Percentiles rank a stretch among this genome's conserved stretches.
phyloP scores from a whole-genome alignment of 2,113 vertebrate genomes.

The Coptodon bakossiorum region DNA sequence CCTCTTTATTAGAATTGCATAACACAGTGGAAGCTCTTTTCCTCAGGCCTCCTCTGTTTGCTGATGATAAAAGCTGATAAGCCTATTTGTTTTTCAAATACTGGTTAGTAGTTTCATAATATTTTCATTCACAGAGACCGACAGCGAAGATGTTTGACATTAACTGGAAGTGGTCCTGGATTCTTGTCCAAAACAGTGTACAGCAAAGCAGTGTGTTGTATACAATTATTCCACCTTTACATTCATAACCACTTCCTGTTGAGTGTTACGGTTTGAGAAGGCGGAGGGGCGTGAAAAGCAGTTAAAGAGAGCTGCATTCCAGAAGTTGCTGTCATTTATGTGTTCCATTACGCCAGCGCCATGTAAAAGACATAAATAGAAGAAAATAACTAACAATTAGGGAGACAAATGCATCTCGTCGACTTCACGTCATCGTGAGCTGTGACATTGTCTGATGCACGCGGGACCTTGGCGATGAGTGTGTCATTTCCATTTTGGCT shows the following conservation, averaged over 20 bases:
- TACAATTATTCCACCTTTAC: background rate
- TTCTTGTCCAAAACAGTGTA: background rate
- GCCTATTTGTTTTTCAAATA: slow-evolving; percentile 14
- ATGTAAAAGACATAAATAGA: background rate
- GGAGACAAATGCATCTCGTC: background rate
- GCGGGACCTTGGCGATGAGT: accelerated
- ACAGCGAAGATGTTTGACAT: background rate
- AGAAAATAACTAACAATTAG: background rate
- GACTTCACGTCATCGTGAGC: background rate
- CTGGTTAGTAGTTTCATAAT: slow-evolving; percentile 36
- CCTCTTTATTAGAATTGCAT: slow-evolving; percentile 1
- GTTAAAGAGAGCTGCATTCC: slow-evolving; percentile 28
- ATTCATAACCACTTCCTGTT: background rate
- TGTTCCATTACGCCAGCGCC: slow-evolving; percentile 30
- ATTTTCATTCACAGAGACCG: background rate
- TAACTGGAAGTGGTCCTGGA: background rate
- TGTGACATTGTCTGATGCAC: background rate
- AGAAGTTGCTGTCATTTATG: background rate
- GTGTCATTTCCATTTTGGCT: background rate
- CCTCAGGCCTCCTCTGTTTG: background rate
- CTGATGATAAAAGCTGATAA: slow-evolving; percentile 29
- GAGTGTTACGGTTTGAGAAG: background rate
- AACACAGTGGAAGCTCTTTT: background rate
- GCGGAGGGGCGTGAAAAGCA: background rate
- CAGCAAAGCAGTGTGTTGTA: background rate